These are phyloP conservation scores for Cremastinae sp. DNA, from an alignment of 2,888 invertebrate species.

Conservation along the genomic window DNA sequence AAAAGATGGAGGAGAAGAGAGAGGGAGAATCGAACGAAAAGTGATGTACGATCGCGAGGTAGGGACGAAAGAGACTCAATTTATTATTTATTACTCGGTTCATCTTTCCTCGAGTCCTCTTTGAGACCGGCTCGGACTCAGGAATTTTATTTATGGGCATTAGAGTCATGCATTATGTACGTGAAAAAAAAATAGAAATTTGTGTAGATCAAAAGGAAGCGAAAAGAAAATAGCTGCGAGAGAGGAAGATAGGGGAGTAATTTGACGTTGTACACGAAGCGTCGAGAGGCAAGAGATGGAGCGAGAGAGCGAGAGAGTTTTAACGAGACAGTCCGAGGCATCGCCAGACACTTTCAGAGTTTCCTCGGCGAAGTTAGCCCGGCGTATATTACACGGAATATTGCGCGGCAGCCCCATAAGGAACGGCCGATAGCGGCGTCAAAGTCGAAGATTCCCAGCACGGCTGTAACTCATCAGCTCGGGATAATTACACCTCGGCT, in stretches of 20 bases:
- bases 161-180: neutral
- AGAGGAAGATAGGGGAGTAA: slow-evolving; percentile 20
- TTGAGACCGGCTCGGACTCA: slow-evolving; percentile 5
- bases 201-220: neutral
- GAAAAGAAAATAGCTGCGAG: neutral
- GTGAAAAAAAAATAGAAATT: neutral
- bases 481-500: slow-evolving; percentile 58
- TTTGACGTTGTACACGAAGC: slow-evolving; percentile 34
- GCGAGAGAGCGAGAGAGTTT: slow-evolving; percentile 9
- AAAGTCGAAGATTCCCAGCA: slow-evolving; percentile 51
- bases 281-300: slow-evolving; percentile 17
- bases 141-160: slow-evolving; percentile 26
- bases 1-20: neutral
- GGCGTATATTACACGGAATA: slow-evolving; percentile 17
- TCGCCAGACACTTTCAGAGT: slow-evolving; percentile 41
- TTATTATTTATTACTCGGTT: slow-evolving; percentile 46
- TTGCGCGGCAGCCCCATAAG: slow-evolving; percentile 35
- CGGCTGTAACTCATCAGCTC: slow-evolving; percentile 60
- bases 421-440: slow-evolving; percentile 41
- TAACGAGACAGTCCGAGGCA: slow-evolving; percentile 47
- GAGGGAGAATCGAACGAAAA: neutral
- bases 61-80: slow-evolving; percentile 16
- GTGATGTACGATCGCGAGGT: neutral
- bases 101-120: slow-evolving; percentile 25
- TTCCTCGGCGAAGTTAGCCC: slow-evolving; percentile 25